phyloP scores from a whole-genome alignment of 2,888 invertebrate genomes.

The Drosophila seclusa region DNA sequence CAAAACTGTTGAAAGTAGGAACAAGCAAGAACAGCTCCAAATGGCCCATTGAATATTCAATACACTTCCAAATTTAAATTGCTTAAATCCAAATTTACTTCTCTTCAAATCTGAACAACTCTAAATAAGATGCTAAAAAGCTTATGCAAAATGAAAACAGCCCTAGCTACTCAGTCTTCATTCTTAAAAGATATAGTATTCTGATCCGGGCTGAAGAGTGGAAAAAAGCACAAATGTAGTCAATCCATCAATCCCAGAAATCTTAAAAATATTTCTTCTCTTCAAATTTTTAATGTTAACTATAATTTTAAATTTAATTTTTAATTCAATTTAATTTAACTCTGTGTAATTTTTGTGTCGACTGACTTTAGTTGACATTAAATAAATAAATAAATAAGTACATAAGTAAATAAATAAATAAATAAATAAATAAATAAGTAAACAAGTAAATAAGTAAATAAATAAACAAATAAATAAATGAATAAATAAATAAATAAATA shows the following conservation, averaged over 20 bases:
- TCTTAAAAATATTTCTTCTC: background rate
- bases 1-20: constrained; percentile 19
- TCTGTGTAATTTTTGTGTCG: rapidly evolving
- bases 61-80: constrained; percentile 1
- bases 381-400: background rate
- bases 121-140: background rate
- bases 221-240: background rate
- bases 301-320: background rate
- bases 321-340: background rate
- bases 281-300: rapidly evolving
- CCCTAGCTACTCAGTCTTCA: rapidly evolving
- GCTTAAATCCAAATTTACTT: background rate
- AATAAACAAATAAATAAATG: too few relatives aligned
- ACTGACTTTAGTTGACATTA: background rate
- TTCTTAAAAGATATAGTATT: background rate
- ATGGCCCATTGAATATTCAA: background rate
- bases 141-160: background rate
- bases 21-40: background rate
- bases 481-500: too few relatives aligned
- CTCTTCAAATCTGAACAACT: background rate
- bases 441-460: background rate
- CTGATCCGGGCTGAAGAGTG: too few relatives aligned
- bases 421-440: background rate
- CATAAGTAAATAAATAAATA: too few relatives aligned
- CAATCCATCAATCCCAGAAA: background rate